These are phyloP conservation scores for Alectura lathami DNA, from an alignment of 2,113 vertebrate species.

Conservation along the genomic window DNA sequence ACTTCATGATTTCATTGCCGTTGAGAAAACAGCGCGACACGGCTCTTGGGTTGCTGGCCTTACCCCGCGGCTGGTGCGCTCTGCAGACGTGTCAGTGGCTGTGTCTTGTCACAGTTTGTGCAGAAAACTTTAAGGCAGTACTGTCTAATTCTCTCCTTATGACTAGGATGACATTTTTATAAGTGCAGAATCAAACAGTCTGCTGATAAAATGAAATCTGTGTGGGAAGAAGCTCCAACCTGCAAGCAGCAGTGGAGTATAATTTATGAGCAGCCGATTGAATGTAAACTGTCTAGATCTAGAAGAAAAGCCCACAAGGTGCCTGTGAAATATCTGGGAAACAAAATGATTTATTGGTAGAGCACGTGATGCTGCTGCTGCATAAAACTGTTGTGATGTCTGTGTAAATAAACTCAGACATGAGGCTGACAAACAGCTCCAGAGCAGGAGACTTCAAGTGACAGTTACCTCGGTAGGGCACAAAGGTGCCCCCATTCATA, in stretches of 20 bases:
- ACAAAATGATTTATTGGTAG: neutral
- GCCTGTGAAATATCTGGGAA: constrained; percentile 2
- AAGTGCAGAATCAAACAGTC: constrained; percentile 60
- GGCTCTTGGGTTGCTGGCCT: neutral
- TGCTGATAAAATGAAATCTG: constrained; percentile 64
- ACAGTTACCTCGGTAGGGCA: neutral
- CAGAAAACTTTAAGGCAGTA: constrained; percentile 31
- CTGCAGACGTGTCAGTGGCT: neutral
- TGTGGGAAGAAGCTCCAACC: constrained; percentile 67
- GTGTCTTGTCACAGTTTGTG: constrained; percentile 17
- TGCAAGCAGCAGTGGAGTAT: constrained; percentile 57
- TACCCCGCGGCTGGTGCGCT: neutral
- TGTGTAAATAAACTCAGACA: neutral
- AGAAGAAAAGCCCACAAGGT: neutral
- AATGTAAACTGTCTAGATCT: constrained; percentile 38
- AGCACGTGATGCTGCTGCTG: neutral
- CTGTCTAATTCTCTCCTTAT: constrained; percentile 49
- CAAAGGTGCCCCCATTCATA: neutral
- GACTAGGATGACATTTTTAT: constrained; percentile 67
- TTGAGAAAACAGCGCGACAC: neutral
- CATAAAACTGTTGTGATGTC: neutral
- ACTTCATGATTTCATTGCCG: neutral
- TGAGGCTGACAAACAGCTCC: neutral
- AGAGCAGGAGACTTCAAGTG: neutral
- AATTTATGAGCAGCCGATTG: constrained; percentile 53